phyloP scores from a whole-genome alignment of 2,113 vertebrate genomes.

The Sinocyclocheilus anshuiensis region DNA sequence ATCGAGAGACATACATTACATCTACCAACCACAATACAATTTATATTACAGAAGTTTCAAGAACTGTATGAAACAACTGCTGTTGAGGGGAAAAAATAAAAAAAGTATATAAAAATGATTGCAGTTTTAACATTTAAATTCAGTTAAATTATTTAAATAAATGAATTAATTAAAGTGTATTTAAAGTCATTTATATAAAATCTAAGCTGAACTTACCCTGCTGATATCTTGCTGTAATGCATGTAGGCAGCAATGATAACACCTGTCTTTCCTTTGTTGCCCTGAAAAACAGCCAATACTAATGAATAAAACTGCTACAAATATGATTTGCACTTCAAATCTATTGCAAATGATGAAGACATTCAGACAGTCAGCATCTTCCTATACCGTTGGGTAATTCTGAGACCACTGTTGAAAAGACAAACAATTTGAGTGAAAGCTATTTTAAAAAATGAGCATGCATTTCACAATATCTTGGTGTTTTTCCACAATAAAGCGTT shows the following conservation, averaged over 20 bases:
- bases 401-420: neutral
- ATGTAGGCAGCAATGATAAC: slow-evolving; percentile 91
- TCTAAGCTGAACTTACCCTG: slow-evolving; percentile 76
- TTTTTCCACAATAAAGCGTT: too few relatives aligned
- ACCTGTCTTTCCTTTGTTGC: slow-evolving; percentile 89
- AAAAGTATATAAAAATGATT: too few relatives aligned
- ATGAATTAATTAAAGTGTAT: too few relatives aligned
- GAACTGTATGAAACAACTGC: too few relatives aligned
- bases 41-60: too few relatives aligned
- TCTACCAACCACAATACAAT: too few relatives aligned
- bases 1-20: too few relatives aligned
- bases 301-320: neutral
- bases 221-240: slow-evolving; percentile 95
- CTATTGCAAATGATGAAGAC: neutral
- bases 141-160: neutral
- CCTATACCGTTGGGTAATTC: too few relatives aligned
- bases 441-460: neutral
- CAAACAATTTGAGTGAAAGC: neutral
- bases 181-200: too few relatives aligned
- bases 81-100: too few relatives aligned
- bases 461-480: too few relatives aligned
- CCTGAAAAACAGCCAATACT: slow-evolving; percentile 67
- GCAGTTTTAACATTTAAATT: neutral
- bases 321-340: neutral
- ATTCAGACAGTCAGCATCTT: neutral